These are phyloP conservation scores for Mystacides longicornis DNA, from an alignment of 2,888 invertebrate genomes.

Conservation along the genomic window DNA sequence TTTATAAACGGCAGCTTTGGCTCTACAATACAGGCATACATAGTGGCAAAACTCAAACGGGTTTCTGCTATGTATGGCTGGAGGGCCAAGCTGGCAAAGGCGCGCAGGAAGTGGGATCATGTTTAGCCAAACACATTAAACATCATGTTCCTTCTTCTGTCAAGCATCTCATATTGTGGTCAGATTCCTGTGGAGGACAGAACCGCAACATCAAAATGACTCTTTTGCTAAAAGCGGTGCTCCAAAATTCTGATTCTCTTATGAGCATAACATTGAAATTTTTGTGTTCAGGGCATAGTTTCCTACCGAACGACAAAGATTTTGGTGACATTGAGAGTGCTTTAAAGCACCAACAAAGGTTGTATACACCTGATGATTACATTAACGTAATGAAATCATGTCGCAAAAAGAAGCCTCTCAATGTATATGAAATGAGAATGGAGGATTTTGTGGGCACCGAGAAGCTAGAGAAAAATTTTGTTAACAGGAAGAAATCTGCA, in stretches of 20 bases:
- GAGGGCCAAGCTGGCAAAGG: not conserved
- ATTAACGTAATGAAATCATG: conserved; percentile 1
- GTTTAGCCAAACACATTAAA: not conserved
- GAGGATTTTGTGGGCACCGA: not conserved
- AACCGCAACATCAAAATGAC: not conserved
- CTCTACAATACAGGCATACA: not conserved
- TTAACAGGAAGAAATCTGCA: not conserved
- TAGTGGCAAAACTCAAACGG: not conserved
- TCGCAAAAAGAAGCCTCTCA: not conserved
- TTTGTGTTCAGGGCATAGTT: not conserved
- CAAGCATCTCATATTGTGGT: not conserved
- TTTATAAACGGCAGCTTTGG: not conserved
- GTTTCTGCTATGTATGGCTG: conserved; percentile 1
- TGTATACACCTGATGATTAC: conserved; percentile 1
- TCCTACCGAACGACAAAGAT: not conserved
- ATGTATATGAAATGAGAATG: not conserved
- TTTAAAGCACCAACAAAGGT: not conserved
- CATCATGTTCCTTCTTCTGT: not conserved
- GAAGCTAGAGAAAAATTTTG: not conserved
- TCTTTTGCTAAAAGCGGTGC: not conserved
- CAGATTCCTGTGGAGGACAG: conserved; percentile 1
- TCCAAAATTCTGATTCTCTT: not conserved
- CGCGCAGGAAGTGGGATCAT: not conserved
- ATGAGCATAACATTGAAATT: not conserved
- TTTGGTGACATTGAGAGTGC: not conserved